phyloP scores from a whole-genome alignment of 2,113 vertebrate genomes.

The Hydrolagus affinis region DNA sequence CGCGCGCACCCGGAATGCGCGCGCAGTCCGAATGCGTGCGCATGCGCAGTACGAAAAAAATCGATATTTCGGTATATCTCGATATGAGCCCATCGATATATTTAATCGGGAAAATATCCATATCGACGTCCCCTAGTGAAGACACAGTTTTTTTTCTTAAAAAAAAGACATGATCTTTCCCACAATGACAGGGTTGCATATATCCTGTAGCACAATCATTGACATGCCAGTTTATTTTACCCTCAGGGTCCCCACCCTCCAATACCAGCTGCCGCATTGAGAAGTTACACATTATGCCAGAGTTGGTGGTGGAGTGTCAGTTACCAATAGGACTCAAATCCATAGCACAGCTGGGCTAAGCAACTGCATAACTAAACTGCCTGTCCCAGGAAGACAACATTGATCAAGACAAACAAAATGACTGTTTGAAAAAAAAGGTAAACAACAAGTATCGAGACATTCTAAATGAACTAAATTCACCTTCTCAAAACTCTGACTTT shows the following conservation, averaged over 20 bases:
- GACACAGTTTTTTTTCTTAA: no score
- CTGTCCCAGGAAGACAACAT: background rate
- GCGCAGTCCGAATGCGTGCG: no score
- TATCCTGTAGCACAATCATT: background rate
- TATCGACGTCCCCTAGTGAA: no score
- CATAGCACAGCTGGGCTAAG: background rate
- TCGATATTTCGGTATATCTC: no score
- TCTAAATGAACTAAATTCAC: background rate
- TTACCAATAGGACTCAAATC: conserved; percentile 3
- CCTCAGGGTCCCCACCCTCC: background rate
- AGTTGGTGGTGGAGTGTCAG: conserved; percentile 1
- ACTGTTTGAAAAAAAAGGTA: background rate
- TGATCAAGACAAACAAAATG: background rate
- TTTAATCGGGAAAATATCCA: no score
- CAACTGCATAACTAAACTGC: background rate
- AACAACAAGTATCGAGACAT: background rate
- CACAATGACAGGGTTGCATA: background rate
- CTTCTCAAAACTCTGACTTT: background rate
- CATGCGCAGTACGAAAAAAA: no score
- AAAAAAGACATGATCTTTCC: no score
- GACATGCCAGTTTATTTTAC: conserved; percentile 7
- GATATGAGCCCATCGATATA: no score
- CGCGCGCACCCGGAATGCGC: no score
- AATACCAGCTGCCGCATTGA: background rate
- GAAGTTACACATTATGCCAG: background rate